phyloP scores from a whole-genome alignment of 2,888 invertebrate genomes.

The Gisinianus flammeolus region DNA sequence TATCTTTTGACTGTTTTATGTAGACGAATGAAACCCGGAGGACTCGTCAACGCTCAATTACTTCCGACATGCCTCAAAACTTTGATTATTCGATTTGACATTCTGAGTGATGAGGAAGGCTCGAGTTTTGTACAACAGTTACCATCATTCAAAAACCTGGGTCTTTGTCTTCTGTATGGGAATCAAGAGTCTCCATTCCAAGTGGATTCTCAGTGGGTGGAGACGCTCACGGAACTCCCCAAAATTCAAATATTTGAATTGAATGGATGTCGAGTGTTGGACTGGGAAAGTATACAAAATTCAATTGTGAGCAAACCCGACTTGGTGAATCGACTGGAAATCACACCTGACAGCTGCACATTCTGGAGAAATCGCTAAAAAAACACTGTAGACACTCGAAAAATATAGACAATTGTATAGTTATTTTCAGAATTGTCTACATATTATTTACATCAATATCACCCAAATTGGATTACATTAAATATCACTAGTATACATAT shows the following conservation, averaged over 20 bases:
- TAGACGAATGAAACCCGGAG: neutral
- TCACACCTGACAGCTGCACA: neutral
- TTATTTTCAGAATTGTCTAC: too few species aligned
- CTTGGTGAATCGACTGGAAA: neutral
- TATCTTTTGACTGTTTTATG: neutral
- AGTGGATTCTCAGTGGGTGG: neutral
- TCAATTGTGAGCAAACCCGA: neutral
- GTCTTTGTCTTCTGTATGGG: neutral
- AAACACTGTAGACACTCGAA: too few species aligned
- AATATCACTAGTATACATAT: too few species aligned
- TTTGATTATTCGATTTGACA: neutral
- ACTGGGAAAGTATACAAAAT: neutral
- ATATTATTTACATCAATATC: too few species aligned
- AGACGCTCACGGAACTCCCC: neutral
- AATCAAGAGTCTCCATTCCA: neutral
- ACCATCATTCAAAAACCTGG: neutral
- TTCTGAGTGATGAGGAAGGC: neutral
- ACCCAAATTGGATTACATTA: too few species aligned
- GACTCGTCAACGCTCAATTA: neutral
- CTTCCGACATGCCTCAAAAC: constrained; percentile 2
- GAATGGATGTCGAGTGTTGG: neutral
- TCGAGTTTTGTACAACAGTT: neutral
- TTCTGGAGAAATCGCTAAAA: constrained; percentile 9
- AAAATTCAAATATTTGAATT: constrained; percentile 7
- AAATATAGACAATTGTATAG: too few species aligned